Base-by-base conservation (phyloP, 2,113 vertebrate genomes). In the Edolisoma coerulescens region DNA sequence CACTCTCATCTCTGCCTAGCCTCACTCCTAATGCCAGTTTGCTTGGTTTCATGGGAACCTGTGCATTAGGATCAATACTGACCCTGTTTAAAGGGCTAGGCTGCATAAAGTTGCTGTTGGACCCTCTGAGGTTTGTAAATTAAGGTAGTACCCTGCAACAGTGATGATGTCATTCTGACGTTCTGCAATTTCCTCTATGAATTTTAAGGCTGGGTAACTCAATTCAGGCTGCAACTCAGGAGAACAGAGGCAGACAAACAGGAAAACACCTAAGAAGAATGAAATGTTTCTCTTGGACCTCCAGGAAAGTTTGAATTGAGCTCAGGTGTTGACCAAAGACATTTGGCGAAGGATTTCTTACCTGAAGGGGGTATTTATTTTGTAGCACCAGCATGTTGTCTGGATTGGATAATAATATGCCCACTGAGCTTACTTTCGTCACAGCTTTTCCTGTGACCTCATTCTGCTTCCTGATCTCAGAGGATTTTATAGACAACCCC, bases 381-480 rank as follows among this genome's bases (percentile, higher is more conserved):
- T 80, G 57, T 60, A 68, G 73, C 22, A 61, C 14, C 23, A 79
- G 7, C 54, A 45, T 23, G 37, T 41, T 70, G 33, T 68, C 49
- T 68, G 47, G 7, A 35, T 35, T 57, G 27, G 45, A 69, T 76
- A 89, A 91, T 67, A 84, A 81, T 42, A 78, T 32, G 22, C n/a
- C 17, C 6, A 3, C 21, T 47, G 45, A 89, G 21, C 20, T 77
- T 41, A 54, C 63, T 84, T 90, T 49, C 2, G 0, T 92, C 91
- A 83, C 32, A 65, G 54, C n/a, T 83, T 94, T 79, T 90, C 79
- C 84, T 94, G 77, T 77, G 82, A 91, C 69, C 47, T 97, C 64
- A 78, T 87, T 84, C 56, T 74, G 28, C 65, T 87, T 94, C 89
- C 87, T 52, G 39, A 56, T 88, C 49, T 26, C 17, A 49, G 26